Conservation (phyloP, 2,888 invertebrate genomes). For the Cephus nigrinus region DNA sequence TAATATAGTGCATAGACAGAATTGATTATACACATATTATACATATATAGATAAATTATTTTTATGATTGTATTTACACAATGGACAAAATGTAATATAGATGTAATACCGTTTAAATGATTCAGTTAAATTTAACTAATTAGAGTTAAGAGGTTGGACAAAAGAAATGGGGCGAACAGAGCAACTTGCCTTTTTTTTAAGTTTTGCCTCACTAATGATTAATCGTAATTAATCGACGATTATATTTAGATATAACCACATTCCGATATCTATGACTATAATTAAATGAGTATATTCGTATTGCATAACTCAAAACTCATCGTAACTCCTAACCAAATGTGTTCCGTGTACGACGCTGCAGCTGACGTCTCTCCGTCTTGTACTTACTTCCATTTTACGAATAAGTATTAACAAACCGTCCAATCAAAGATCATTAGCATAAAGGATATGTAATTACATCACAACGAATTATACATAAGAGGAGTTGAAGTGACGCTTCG, state of each 20-base stretch:
- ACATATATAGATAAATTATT: slow-evolving; percentile 14
- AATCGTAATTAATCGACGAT: not conserved
- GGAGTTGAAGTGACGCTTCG: slow-evolving; percentile 11
- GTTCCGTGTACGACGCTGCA: slow-evolving; percentile 39
- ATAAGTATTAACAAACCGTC: slow-evolving; percentile 36
- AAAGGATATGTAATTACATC: slow-evolving; percentile 12
- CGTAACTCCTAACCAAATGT: slow-evolving; percentile 52
- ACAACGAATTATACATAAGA: slow-evolving; percentile 2
- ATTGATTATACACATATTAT: slow-evolving; percentile 13
- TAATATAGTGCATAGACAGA: not conserved
- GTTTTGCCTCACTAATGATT: not conserved
- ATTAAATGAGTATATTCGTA: not conserved
- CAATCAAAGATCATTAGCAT: slow-evolving; percentile 44
- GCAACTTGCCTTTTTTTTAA: not conserved
- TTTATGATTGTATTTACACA: slow-evolving; percentile 11
- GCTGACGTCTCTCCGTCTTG: slow-evolving; percentile 15
- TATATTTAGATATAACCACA: not conserved
- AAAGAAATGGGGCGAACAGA: not conserved
- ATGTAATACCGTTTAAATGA: slow-evolving; percentile 2
- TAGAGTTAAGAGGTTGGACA: not conserved
- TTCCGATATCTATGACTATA: not conserved
- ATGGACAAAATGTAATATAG: slow-evolving; percentile 7
- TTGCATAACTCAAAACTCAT: slow-evolving; percentile 33
- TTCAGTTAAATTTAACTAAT: not conserved
- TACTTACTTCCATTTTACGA: slow-evolving; percentile 23